Base-by-base conservation (phyloP, 2,113 vertebrate species). In the Corythornis vintsioides region DNA sequence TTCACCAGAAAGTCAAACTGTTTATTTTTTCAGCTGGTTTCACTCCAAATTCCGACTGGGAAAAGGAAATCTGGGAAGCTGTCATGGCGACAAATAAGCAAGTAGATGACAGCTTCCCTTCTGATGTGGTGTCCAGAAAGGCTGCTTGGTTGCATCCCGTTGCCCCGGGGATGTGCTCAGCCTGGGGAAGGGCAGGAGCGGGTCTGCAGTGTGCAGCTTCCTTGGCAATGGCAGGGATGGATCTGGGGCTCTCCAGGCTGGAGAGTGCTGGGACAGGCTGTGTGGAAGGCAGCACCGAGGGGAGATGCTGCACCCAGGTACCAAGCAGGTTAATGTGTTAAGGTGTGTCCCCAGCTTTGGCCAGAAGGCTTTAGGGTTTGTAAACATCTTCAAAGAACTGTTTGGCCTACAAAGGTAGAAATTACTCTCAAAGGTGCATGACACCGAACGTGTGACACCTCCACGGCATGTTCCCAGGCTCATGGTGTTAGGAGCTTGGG, bases 21-120 rank as follows among this genome's bases (percentile, higher is more conserved):
- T 50, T 50, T 50, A 74, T 86, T 93, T 63, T 83, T 60, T 89
- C 88, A 83, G 65, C 86, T 95, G 90, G 63, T 83, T 94, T 83
- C 48, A 52, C 57, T 83, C 70, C 76, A 74, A 24, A 88, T 90
- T 80, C 72, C 29, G 0, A 3, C 16, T 25, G 65, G 79, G 79
- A 86, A 66, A 59, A 70, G 76, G 88, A 95, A 80, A 83, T 52
- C 42, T 70, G 72, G 75, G 72, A 79, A 80, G 25, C 50, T 3
- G 4, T 25, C 7, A 8, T 0, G 69, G n/a, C 1, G 4, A 47
- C 0, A 0, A 61, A 31, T 13, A 5, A 53, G 59, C 7, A 9
- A 48, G 7, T 7, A 42, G 69, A 11, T 56, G 74, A 52, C 55
- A 73, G 53, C 64, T 85, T 53, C 67, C 21, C 31, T 48, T 53